Evolutionary conservation across 2,113 vertebrate genomes (phyloP).

Genomic region (Colaptes auratus): DNA sequence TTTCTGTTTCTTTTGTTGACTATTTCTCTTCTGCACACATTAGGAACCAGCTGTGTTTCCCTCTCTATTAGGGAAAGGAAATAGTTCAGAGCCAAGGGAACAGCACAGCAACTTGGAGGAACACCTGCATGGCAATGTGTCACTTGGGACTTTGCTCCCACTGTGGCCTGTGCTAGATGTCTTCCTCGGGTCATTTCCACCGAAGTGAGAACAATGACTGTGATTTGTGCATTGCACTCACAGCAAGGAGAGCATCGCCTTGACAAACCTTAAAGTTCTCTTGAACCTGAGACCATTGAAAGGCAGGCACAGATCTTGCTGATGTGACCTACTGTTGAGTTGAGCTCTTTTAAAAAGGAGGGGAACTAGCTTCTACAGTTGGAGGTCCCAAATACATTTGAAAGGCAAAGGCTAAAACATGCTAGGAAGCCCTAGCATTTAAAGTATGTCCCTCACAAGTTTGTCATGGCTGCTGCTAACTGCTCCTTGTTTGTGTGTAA

Average conservation of each 20-base stretch:
- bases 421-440: neutral
- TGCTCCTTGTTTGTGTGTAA: accelerated
- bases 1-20: constrained; percentile 50
- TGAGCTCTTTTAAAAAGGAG: neutral
- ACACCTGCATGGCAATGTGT: constrained; percentile 44
- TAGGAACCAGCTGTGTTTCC: constrained; percentile 58
- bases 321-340: neutral
- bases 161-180: neutral
- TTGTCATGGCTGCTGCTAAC: neutral
- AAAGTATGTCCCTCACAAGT: neutral
- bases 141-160: neutral
- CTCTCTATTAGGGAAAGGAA: constrained; percentile 52
- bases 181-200: neutral
- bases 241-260: neutral
- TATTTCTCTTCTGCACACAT: neutral
- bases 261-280: neutral
- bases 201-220: neutral
- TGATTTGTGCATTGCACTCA: neutral
- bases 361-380: neutral
- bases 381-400: neutral
- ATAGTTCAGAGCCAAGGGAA: constrained; percentile 26
- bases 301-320: neutral
- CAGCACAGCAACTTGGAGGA: constrained; percentile 11
- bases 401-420: neutral
- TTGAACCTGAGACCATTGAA: neutral